These are phyloP conservation scores for Marasmarcha lunaedactyla DNA, from an alignment of 2,888 invertebrate genomes.

Conservation along the genomic window DNA sequence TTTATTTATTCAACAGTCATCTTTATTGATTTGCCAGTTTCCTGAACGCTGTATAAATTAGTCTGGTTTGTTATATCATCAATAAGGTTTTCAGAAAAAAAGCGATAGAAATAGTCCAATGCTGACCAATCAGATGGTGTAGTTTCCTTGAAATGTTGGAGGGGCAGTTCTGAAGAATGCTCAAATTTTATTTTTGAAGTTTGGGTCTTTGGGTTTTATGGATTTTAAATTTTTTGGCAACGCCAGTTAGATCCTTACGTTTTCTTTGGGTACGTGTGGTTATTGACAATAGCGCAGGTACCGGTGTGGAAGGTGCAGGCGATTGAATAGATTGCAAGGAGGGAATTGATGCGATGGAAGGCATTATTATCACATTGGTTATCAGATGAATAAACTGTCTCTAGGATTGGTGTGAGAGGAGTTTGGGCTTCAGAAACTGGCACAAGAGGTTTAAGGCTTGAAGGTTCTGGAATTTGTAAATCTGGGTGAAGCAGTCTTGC, in stretches of 20 bases:
- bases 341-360: background rate
- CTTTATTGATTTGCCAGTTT: background rate
- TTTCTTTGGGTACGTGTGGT: background rate
- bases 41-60: background rate
- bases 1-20: background rate
- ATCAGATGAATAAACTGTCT: background rate
- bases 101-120: conserved; percentile 7
- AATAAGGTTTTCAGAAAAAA: background rate
- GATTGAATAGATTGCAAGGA: background rate
- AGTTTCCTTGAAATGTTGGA: too few relatives aligned
- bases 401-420: background rate
- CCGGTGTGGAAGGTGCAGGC: background rate
- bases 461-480: background rate
- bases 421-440: background rate
- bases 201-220: too few relatives aligned
- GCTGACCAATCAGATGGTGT: conserved; percentile 2
- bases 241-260: background rate
- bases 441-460: background rate
- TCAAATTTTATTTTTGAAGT: background rate
- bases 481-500: background rate
- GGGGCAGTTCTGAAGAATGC: too few relatives aligned
- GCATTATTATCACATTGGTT: conserved; percentile 4
- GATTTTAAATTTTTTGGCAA: too few relatives aligned
- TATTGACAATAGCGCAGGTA: background rate
- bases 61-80: background rate